phyloP scores from a whole-genome alignment of 2,797 vertebrate species.

The Coreius guichenoti region DNA sequence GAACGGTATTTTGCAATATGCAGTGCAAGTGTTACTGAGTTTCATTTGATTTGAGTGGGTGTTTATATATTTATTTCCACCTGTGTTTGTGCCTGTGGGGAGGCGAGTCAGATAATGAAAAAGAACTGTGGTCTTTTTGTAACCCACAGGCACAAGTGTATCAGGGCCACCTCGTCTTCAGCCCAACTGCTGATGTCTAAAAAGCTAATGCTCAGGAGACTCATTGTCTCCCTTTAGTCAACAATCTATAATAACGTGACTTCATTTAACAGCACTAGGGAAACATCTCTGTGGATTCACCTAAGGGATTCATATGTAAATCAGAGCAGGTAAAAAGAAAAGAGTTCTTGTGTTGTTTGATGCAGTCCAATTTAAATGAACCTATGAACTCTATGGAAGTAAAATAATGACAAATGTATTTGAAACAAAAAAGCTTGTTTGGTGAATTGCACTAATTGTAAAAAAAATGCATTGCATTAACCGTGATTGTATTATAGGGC shows the following conservation, averaged over 20 bases:
- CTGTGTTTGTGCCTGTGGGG: neutral
- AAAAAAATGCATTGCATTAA: too few species aligned
- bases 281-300: slow-evolving; percentile 15
- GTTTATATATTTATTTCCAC: slow-evolving; percentile 39
- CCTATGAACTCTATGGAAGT: neutral
- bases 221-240: slow-evolving; percentile 32
- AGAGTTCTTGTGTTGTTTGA: neutral
- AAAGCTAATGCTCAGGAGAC: slow-evolving; percentile 35
- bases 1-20: neutral
- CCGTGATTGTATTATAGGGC: too few species aligned
- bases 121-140: slow-evolving; percentile 29
- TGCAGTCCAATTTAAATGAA: neutral
- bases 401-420: too few species aligned
- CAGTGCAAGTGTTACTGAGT: slow-evolving; percentile 18
- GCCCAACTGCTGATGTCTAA: slow-evolving; percentile 19
- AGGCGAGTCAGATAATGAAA: slow-evolving; percentile 26
- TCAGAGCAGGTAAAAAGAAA: neutral
- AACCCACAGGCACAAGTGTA: slow-evolving; percentile 15
- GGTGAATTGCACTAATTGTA: too few species aligned
- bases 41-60: slow-evolving; percentile 28
- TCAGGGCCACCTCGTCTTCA: slow-evolving; percentile 34
- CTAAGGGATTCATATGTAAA: slow-evolving; percentile 12
- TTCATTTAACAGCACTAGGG: slow-evolving; percentile 25
- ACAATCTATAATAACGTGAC: slow-evolving; percentile 25
- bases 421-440: too few species aligned